Base-by-base conservation (phyloP, 2,888 invertebrate species). In the Volucella inflata region DNA sequence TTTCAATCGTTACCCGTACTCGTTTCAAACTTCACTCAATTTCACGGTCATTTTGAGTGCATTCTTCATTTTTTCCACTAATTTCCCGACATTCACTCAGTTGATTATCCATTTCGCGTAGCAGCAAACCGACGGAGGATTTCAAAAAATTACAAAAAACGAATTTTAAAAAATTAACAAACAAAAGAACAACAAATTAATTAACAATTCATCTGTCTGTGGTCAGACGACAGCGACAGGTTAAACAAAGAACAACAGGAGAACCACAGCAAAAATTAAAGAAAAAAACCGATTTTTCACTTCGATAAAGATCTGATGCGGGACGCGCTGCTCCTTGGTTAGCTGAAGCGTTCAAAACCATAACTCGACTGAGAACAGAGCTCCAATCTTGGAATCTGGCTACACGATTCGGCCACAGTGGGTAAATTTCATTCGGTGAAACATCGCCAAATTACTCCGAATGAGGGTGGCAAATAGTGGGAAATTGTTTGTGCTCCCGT, bases 331-430 rank as follows among this genome's bases (percentile, higher is more conserved):
- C 81, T 85, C 80, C 85, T 76, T 76, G 71, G 62, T 81, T 67
- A 51, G 76, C 81, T 59, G 85, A 81, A 85, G 71, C 81, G 75
- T 85, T 85, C 85, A 85, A 67, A 85, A 85, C 85, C 85, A 85
- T 85, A 81, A 76, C 85, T 85, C 85, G 85, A 85, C 85, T 85
- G 85, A 81, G 71, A 76, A 71, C 70, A 62, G 67, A 42, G 59
- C 67, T 81, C 62, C 68, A 77, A 81, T 81, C 80, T 79, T 46
- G 57, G 74, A 40, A 55, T 57, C 65, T 68, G 40, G 59, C 51
- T 64, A 46, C 64, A 65, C 74, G 57, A 62, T 42, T n/a, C n/a
- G 38, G 46, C 9, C 53, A 40, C 40, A 40, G 40, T 65, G 74
- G 64, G 21, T 3, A 8, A 16, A 70, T 55, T 64, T 48, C 55